These are phyloP conservation scores for Okapia johnstoni DNA, from an alignment of 2,113 vertebrate genomes.

Conservation along the genomic window DNA sequence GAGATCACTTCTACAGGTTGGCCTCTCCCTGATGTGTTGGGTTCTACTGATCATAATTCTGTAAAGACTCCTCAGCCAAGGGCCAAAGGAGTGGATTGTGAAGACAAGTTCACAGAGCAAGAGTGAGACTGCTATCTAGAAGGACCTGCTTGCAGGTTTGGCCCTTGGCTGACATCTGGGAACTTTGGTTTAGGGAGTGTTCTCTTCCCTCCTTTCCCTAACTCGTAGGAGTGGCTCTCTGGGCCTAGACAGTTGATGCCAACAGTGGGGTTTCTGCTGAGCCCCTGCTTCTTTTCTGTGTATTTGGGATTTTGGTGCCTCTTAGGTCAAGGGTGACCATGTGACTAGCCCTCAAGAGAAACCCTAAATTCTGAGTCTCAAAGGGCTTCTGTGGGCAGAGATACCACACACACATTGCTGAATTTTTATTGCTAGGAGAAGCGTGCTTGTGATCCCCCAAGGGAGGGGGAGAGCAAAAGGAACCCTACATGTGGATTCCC, in stretches of 20 bases:
- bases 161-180: background rate
- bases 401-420: background rate
- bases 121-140: background rate
- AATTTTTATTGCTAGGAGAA: background rate
- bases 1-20: background rate
- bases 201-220: background rate
- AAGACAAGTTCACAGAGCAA: background rate
- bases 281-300: background rate
- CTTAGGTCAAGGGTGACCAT: background rate
- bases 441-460: background rate
- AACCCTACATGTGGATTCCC: background rate
- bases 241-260: background rate
- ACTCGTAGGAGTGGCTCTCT: background rate
- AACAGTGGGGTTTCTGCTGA: background rate
- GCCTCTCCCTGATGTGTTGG: background rate
- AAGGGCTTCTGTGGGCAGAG: background rate
- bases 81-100: background rate
- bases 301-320: constrained; percentile 2
- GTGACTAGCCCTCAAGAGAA: background rate
- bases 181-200: background rate
- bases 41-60: background rate
- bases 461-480: background rate
- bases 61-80: background rate
- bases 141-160: background rate
- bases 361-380: background rate